phyloP scores from a whole-genome alignment of 2,888 invertebrate genomes.

The Sinentomon sp. region DNA sequence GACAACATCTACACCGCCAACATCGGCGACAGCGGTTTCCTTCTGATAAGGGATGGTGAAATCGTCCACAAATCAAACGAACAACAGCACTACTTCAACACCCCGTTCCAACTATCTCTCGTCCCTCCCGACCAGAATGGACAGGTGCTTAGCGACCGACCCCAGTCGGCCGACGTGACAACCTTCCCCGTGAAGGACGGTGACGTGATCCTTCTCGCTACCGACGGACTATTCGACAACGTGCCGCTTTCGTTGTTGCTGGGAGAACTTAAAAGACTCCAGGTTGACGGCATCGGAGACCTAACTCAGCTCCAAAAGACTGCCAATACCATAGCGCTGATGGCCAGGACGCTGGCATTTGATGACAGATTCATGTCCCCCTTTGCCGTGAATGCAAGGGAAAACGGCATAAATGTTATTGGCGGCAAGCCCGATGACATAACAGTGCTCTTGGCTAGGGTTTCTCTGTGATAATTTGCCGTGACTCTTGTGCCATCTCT shows the following conservation, averaged over 20 bases:
- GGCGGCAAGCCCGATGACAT: too few relatives aligned
- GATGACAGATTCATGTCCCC: slow-evolving; percentile 88
- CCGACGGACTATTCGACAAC: slow-evolving; percentile 96
- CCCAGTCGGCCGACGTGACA: slow-evolving; percentile 66
- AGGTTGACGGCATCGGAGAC: slow-evolving; percentile 40
- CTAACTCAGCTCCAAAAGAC: slow-evolving; percentile 54
- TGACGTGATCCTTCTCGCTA: slow-evolving; percentile 79
- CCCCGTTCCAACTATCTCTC: slow-evolving; percentile 84
- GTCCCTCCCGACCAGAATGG: slow-evolving; percentile 71
- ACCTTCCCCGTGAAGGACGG: slow-evolving; percentile 72
- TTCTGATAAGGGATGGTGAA: slow-evolving; percentile 60
- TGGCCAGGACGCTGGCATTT: slow-evolving; percentile 77
- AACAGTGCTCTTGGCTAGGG: too few relatives aligned
- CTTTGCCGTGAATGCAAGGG: slow-evolving; percentile 71
- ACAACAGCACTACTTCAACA: slow-evolving; percentile 96
- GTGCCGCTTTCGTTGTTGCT: slow-evolving; percentile 76
- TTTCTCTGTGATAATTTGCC: too few relatives aligned
- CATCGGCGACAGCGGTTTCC: slow-evolving; percentile 94
- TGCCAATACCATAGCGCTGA: slow-evolving; percentile 80
- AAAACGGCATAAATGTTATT: slow-evolving; percentile 73
- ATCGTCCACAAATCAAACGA: slow-evolving; percentile 81
- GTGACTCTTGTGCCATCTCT: too few relatives aligned
- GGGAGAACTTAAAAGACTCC: too few relatives aligned
- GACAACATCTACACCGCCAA: slow-evolving; percentile 81
- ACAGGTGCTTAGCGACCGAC: slow-evolving; percentile 69